Conservation (phyloP, 2,113 vertebrate species). For the Octodon degus region DNA sequence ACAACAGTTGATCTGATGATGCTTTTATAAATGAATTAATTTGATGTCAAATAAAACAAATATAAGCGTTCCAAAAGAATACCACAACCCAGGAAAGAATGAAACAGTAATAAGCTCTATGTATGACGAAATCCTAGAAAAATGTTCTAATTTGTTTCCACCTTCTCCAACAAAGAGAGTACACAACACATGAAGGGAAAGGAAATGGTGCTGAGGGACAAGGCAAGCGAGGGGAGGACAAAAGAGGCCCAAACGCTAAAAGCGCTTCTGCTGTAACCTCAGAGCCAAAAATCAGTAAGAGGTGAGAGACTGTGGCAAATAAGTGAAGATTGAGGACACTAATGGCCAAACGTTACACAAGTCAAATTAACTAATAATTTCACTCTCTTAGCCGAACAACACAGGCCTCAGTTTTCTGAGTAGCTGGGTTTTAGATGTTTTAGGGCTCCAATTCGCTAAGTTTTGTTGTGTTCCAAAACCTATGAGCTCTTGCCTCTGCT, state of each 20-base stretch:
- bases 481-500: too few relatives aligned
- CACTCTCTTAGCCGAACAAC: neutral
- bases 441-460: too few relatives aligned
- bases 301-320: neutral
- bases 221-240: neutral
- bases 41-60: constrained; percentile 40
- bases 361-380: neutral
- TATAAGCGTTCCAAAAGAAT: neutral
- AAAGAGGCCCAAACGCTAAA: neutral
- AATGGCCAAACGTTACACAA: neutral
- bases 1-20: neutral
- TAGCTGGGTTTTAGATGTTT: too few relatives aligned
- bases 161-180: constrained; percentile 3
- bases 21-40: constrained; percentile 20
- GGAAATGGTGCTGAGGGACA: neutral
- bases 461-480: too few relatives aligned
- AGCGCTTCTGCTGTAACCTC: neutral
- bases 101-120: constrained; percentile 9
- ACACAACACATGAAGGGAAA: constrained; percentile 6
- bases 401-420: too few relatives aligned
- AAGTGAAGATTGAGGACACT: neutral
- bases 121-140: constrained; percentile 6
- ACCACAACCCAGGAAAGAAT: constrained; percentile 22
- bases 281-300: neutral
- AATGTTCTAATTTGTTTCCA: neutral